phyloP scores from a whole-genome alignment of 2,797 vertebrate species.

The Cryptoprocta ferox region DNA sequence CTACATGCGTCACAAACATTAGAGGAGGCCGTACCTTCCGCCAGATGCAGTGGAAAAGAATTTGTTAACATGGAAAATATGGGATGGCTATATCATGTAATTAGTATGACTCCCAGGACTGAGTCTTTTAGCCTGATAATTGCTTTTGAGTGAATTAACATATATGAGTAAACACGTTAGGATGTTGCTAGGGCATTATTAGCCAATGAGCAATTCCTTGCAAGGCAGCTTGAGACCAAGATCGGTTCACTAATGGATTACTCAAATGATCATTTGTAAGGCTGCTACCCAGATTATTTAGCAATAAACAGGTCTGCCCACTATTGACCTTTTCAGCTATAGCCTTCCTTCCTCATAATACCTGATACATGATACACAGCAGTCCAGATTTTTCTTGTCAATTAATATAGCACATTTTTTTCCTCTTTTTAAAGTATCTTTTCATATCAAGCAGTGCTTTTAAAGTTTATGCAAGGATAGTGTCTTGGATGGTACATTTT shows the following conservation, averaged over 20 bases:
- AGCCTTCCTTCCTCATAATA: constrained; percentile 34
- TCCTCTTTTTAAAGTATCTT: neutral
- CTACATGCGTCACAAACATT: neutral
- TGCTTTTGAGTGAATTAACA: constrained; percentile 40
- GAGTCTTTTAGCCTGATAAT: constrained; percentile 14
- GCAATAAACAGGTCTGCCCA: neutral
- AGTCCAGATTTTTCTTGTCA: constrained; percentile 33
- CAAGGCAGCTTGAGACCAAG: neutral
- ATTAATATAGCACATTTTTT: neutral
- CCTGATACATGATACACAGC: neutral
- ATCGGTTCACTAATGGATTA: neutral
- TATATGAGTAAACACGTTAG: constrained; percentile 7
- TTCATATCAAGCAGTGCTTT: neutral
- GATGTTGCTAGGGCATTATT: neutral
- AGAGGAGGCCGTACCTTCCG: neutral
- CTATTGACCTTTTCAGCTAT: neutral
- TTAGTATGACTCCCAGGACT: neutral
- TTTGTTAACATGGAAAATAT: constrained; percentile 20
- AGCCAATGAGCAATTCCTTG: neutral
- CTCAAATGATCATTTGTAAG: constrained; percentile 15
- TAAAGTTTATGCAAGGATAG: neutral
- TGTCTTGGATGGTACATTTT: neutral
- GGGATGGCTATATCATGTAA: neutral
- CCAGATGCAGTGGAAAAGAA: constrained; percentile 18
- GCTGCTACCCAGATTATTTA: neutral